phyloP scores from a whole-genome alignment of 1,140 invertebrate species.

The Pachypeltis micranthus region DNA sequence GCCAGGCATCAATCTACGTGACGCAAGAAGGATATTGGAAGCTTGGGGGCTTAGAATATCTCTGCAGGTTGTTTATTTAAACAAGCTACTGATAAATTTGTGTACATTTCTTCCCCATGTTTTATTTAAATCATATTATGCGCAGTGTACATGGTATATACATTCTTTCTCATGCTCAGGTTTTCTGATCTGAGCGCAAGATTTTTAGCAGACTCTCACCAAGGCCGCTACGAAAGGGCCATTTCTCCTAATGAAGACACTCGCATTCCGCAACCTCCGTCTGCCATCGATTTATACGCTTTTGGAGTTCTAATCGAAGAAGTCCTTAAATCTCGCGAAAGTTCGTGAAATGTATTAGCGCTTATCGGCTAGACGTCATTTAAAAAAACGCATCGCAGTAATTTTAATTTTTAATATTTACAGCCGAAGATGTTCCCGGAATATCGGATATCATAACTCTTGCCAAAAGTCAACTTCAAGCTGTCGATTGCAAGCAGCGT shows the following conservation, averaged over 20 bases:
- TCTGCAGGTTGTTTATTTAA: constrained; percentile 45
- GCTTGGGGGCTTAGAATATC: constrained; percentile 65
- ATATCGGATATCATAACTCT: constrained; percentile 52
- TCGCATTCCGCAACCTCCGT: constrained; percentile 35
- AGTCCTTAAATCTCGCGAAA: constrained; percentile 46
- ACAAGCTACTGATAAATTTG: no score
- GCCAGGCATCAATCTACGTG: constrained; percentile 65
- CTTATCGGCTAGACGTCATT: no score
- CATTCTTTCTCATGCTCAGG: constrained; percentile 30
- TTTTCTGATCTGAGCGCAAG: constrained; percentile 50
- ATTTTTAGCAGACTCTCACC: constrained; percentile 54
- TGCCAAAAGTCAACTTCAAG: constrained; percentile 50
- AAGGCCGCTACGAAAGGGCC: constrained; percentile 50
- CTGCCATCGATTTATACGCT: constrained; percentile 61
- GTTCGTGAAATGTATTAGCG: constrained; percentile 38
- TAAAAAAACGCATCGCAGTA: no score
- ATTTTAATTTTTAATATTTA: constrained; percentile 5
- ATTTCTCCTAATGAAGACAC: constrained; percentile 57
- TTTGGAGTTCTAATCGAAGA: constrained; percentile 67
- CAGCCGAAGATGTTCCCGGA: constrained; percentile 51
- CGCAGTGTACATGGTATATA: no score
- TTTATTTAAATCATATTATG: no score
- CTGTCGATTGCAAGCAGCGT: constrained; percentile 42
- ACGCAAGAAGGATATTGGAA: constrained; percentile 69
- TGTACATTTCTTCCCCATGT: no score